Percentiles rank a stretch among this genome's conserved stretches.
These are phyloP conservation scores for Hyposmocoma kahamanoa DNA, from an alignment of 1,140 invertebrate genomes.

Conservation along the genomic window DNA sequence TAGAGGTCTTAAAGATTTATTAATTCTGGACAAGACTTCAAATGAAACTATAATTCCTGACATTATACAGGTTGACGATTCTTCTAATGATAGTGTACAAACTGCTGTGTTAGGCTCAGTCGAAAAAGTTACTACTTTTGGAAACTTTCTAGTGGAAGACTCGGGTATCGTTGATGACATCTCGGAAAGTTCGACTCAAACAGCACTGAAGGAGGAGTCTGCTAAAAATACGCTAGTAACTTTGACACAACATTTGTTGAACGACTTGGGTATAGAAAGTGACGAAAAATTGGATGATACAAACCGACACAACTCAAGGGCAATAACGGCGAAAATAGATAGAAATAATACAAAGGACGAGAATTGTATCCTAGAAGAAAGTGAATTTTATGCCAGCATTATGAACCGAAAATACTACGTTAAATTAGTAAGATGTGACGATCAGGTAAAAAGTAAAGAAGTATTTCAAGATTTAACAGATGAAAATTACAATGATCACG, in stretches of 20 bases:
- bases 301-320: no score
- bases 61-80: conserved; percentile 32
- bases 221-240: no score
- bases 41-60: conserved; percentile 11
- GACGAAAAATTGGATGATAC: no score
- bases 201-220: background rate
- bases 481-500: no score
- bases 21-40: background rate
- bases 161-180: conserved; percentile 11
- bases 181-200: background rate
- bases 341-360: no score
- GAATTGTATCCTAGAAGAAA: background rate
- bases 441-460: conserved; percentile 10
- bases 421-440: conserved; percentile 40
- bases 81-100: conserved; percentile 18
- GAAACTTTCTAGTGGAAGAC: conserved; percentile 18
- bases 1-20: background rate
- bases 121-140: conserved; percentile 14
- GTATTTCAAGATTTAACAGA: no score
- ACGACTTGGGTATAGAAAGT: no score
- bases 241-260: no score
- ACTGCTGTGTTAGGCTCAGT: conserved; percentile 7
- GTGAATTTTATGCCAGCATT: background rate
- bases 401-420: conserved; percentile 29
- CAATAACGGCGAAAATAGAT: no score